Base-by-base conservation (phyloP, 2,888 invertebrate genomes). In the Synanthedon myopaeformis region DNA sequence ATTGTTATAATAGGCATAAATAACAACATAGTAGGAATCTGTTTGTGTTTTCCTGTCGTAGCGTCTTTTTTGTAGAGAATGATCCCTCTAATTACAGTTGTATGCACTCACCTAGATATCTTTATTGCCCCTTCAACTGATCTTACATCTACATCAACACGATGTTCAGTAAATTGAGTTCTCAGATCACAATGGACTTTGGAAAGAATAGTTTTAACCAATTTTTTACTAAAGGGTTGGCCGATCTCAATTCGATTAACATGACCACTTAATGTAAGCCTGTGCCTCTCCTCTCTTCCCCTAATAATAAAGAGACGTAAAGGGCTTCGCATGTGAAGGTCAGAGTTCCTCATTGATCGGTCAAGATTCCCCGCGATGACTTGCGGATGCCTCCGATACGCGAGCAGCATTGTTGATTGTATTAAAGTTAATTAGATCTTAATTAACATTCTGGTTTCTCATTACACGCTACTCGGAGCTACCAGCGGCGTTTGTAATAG, bases 371-470 rank as follows among this genome's bases (percentile, higher is more conserved):
- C 74, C 67, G 69, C 68, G 72, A 83, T 87, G 86, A 87, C 86
- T 87, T 86, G 86, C 85, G 74, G 73, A 79, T 78, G 81, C 79
- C 76, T 76, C 76, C 77, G 77, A 75, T 81, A 81, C 79, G 82
- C 82, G 76, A 78, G 81, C 82, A 82, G 79, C 83, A 82, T 86
- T 83, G 83, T 83, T 85, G 86, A 85, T 85, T 87, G 85, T 86
- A 87, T 86, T 87, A 86, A 80, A 85, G 72, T 84, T 86, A 84
- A 87, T 87, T 87, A 84, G 83, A 83, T 84, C 85, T 84, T 86
- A 86, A 86, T 87, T 86, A 87, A 84, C 83, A 84, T 86, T 86
- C 81, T 79, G 81, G 79, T 84, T 85, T 87, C 86, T 86, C 82
- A 87, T 87, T 87, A 86, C 85, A 85, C 83, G 86, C 81, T 84